Conservation (phyloP, 2,888 invertebrate genomes). For the Acrocera orbiculus region DNA sequence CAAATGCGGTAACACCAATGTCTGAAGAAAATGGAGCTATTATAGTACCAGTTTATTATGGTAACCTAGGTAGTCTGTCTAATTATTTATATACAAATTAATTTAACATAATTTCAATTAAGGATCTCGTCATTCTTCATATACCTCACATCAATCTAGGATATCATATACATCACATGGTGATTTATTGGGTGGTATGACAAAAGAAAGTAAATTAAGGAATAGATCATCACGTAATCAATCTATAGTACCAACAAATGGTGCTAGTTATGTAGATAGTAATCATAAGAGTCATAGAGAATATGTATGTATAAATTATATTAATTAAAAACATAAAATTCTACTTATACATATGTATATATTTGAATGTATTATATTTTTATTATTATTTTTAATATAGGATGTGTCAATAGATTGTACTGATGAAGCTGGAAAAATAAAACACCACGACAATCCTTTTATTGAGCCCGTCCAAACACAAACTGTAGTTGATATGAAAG, state of each 20-base stretch:
- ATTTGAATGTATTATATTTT: no score
- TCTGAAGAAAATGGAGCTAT: conserved; percentile 94
- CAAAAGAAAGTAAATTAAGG: conserved; percentile 71
- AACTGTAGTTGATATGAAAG: conserved; percentile 88
- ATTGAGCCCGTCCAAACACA: conserved; percentile 73
- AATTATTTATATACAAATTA: conserved; percentile 1
- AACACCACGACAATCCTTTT: conserved; percentile 80
- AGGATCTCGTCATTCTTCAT: conserved; percentile 83
- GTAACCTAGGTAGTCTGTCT: conserved; percentile 48
- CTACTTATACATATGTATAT: no score
- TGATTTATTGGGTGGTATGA: conserved; percentile 65
- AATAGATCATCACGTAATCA: conserved; percentile 57
- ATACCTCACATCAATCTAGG: conserved; percentile 86
- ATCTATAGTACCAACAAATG: conserved; percentile 41
- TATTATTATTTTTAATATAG: conserved; percentile 29
- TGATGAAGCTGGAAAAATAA: conserved; percentile 65
- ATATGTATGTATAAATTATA: conserved; percentile 39
- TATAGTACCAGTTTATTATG: conserved; percentile 79
- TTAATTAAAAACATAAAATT: no score
- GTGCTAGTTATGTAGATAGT: conserved; percentile 39
- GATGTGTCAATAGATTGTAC: conserved; percentile 63
- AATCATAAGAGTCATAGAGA: conserved; percentile 51
- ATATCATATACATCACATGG: conserved; percentile 89
- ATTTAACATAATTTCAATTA: not conserved
- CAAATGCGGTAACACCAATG: conserved; percentile 93